Conservation (phyloP, 1,140 invertebrate genomes). For the Drusus annulatus region DNA sequence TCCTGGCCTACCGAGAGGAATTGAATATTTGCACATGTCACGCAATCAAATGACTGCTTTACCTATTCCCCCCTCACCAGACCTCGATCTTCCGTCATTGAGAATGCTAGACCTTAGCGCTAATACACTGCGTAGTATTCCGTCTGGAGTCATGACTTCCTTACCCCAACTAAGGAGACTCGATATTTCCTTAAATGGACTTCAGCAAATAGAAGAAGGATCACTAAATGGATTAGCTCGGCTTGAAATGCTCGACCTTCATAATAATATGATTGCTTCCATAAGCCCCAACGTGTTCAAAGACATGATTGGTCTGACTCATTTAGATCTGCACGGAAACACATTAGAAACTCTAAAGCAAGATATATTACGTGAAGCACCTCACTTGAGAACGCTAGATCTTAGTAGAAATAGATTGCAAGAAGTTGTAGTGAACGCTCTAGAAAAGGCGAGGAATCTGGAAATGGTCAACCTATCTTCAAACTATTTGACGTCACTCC, state of each 20-base stretch:
- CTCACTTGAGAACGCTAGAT: constrained; percentile 78
- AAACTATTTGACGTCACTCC: constrained; percentile 83
- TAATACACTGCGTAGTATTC: constrained; percentile 83
- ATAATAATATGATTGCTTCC: constrained; percentile 80
- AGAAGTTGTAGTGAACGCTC: constrained; percentile 76
- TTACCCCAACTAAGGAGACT: constrained; percentile 81
- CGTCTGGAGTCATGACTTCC: constrained; percentile 76
- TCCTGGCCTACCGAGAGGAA: constrained; percentile 80
- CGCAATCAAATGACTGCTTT: constrained; percentile 81
- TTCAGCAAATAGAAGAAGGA: constrained; percentile 79
- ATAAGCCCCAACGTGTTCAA: constrained; percentile 79
- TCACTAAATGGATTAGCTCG: constrained; percentile 80
- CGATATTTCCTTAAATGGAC: constrained; percentile 83
- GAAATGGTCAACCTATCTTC: constrained; percentile 84
- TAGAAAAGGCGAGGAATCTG: constrained; percentile 79
- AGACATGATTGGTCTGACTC: constrained; percentile 75
- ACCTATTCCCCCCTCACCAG: constrained; percentile 75
- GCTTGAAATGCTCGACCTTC: constrained; percentile 83
- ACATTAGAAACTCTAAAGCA: constrained; percentile 80
- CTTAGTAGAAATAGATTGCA: constrained; percentile 84
- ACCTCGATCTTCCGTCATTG: constrained; percentile 79
- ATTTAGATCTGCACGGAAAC: constrained; percentile 84
- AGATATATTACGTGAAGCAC: constrained; percentile 78
- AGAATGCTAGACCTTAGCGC: constrained; percentile 82
- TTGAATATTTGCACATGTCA: constrained; percentile 84